Percentiles rank a stretch among this genome's conserved stretches.
These are phyloP conservation scores for Hucho hucho DNA, from an alignment of 2,113 vertebrate species.

Conservation along the genomic window DNA sequence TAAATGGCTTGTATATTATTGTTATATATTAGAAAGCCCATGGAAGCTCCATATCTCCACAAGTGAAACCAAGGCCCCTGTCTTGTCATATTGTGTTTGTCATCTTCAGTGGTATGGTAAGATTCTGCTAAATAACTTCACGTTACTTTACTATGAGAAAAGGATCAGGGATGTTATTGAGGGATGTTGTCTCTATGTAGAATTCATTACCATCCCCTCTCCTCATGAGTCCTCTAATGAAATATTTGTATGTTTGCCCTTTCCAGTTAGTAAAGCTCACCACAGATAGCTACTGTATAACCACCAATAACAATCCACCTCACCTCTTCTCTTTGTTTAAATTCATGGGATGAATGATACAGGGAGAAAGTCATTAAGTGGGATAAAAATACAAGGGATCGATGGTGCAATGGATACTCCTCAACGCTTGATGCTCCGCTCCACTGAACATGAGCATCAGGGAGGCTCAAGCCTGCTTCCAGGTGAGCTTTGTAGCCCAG, in stretches of 20 bases:
- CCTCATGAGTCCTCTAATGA: conserved; percentile 59
- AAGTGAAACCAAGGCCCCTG: neutral
- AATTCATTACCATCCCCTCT: conserved; percentile 28
- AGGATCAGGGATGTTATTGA: conserved; percentile 61
- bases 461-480: conserved; percentile 46
- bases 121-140: conserved; percentile 46
- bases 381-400: conserved; percentile 68
- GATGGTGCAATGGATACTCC: conserved; percentile 61
- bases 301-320: conserved; percentile 30
- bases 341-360: conserved; percentile 61
- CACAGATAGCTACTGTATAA: conserved; percentile 32
- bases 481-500: conserved; percentile 56
- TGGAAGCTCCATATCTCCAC: neutral
- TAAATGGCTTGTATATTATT: no score
- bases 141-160: conserved; percentile 33
- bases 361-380: conserved; percentile 57
- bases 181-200: conserved; percentile 49
- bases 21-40: neutral
- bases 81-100: conserved; percentile 17
- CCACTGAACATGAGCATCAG: conserved; percentile 58
- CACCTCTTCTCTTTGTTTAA: conserved; percentile 33
- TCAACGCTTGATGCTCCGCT: conserved; percentile 52
- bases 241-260: conserved; percentile 49
- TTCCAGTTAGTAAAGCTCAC: conserved; percentile 23
- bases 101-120: conserved; percentile 12